Evolutionary conservation across 53 echinoderm and acorn worm species (phyloP).

Genomic region (Temnopleurus reevesii): DNA sequence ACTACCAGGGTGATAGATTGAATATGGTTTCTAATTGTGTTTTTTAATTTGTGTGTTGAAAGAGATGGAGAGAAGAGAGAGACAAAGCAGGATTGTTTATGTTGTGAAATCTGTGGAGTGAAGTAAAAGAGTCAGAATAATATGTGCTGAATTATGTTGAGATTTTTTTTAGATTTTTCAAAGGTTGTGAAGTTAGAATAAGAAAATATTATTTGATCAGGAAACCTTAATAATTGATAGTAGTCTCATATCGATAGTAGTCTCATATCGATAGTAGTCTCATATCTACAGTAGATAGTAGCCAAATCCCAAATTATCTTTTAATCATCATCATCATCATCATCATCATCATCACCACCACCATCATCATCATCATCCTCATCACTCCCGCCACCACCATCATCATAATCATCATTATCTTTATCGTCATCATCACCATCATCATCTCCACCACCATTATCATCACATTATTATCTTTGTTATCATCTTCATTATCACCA

Average conservation of each 20-base stretch:
- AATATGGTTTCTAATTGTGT: neutral
- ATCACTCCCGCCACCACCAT: neutral
- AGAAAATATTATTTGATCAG: no score
- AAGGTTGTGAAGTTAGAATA: neutral
- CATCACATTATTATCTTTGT: neutral
- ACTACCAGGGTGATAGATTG: neutral
- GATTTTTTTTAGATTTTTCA: no score
- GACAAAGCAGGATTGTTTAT: no score
- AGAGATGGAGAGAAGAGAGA: no score
- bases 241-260: no score
- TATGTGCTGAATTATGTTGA: no score
- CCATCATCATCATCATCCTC: neutral
- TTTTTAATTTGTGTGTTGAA: neutral
- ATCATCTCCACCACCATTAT: neutral
- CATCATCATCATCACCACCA: neutral
- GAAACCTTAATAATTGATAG: no score
- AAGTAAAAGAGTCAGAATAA: no score
- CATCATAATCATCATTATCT: constrained; percentile 26
- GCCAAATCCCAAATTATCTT: no score
- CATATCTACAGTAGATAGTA: neutral
- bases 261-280: neutral
- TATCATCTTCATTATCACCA: constrained; percentile 38
- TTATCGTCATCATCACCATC: neutral
- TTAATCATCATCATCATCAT: neutral
- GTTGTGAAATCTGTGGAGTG: no score